Evolutionary conservation across 2,113 vertebrate genomes (phyloP).

Genomic region (Micronisus gabar): DNA sequence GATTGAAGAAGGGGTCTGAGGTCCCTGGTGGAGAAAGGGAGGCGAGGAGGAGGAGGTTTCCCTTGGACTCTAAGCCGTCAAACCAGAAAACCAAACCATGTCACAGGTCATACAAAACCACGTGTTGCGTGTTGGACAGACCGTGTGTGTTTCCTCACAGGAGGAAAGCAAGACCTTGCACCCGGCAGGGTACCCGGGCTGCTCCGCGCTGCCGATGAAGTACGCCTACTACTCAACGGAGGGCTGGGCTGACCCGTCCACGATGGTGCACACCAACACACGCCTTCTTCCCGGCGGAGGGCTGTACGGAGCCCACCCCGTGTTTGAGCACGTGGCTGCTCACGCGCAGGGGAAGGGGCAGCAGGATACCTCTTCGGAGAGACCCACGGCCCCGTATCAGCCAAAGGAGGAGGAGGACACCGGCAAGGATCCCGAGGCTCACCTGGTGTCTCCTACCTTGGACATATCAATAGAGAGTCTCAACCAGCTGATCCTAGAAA

Average conservation of each 20-base stretch:
- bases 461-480: constrained; percentile 79
- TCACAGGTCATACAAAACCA: constrained; percentile 76
- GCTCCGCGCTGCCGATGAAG: background rate
- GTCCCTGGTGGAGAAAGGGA: background rate
- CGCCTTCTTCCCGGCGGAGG: background rate
- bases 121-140: constrained; percentile 80
- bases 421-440: background rate
- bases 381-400: accelerated
- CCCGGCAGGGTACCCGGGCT: background rate
- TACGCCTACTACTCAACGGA: constrained; percentile 33
- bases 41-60: background rate
- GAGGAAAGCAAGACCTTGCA: constrained; percentile 3
- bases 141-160: constrained; percentile 57
- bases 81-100: constrained; percentile 47
- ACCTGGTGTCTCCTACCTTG: constrained; percentile 51
- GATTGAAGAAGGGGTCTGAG: background rate
- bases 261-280: background rate
- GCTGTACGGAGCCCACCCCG: background rate
- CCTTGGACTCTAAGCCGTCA: background rate
- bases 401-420: background rate
- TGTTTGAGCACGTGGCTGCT: background rate
- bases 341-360: background rate
- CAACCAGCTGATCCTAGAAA: constrained; percentile 83
- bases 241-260: background rate
- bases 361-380: background rate